phyloP scores from a whole-genome alignment of 2,113 vertebrate species.

The Rhipidura dahli region DNA sequence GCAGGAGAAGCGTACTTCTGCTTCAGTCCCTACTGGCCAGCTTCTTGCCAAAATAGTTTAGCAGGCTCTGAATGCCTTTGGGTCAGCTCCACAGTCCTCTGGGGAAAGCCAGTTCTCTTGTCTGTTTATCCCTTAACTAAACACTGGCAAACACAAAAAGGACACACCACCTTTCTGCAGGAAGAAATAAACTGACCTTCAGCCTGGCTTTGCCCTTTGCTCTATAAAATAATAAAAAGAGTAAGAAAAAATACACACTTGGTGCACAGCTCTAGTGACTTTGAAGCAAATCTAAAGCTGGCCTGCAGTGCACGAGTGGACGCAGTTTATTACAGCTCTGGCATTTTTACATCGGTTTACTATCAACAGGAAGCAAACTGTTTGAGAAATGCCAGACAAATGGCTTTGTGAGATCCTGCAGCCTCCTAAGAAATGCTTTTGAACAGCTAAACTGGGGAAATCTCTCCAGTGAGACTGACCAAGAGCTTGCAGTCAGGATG shows the following conservation, averaged over 20 bases:
- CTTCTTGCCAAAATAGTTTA: neutral
- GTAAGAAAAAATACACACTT: neutral
- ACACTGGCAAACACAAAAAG: neutral
- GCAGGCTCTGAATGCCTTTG: neutral
- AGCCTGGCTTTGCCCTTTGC: neutral
- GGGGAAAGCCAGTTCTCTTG: neutral
- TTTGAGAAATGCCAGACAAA: conserved; percentile 55
- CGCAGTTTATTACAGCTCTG: conserved; percentile 5
- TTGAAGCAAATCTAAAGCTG: neutral
- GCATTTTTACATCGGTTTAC: conserved; percentile 18
- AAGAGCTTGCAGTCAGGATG: neutral
- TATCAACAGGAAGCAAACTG: conserved; percentile 47
- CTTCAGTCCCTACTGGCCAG: neutral
- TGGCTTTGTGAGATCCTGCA: conserved; percentile 8
- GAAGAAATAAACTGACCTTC: conserved; percentile 4
- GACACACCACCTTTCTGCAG: neutral
- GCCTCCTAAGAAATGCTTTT: conserved; percentile 46
- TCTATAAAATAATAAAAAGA: neutral
- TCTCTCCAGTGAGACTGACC: conserved; percentile 3
- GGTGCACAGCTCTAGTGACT: neutral
- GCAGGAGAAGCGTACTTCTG: neutral
- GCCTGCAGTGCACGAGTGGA: neutral
- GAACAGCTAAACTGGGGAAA: conserved; percentile 20
- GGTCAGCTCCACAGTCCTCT: neutral
- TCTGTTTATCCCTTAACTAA: conserved; percentile 27